These are phyloP conservation scores for Calidris pygmaea DNA, from an alignment of 2,113 vertebrate genomes.

Conservation along the genomic window DNA sequence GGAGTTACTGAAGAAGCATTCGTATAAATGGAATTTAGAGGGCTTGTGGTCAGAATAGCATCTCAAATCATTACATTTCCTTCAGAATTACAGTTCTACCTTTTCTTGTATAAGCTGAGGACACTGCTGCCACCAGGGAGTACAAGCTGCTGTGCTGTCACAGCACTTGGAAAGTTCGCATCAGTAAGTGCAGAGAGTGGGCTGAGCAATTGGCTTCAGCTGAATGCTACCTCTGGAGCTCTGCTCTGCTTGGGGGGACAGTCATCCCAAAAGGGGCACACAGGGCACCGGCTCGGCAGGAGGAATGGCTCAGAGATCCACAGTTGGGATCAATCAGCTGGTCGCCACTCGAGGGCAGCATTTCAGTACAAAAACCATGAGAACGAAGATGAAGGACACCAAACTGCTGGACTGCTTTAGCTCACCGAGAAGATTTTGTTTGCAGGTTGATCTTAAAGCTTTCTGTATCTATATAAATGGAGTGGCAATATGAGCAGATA, in stretches of 20 bases:
- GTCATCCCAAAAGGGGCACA: rapidly evolving
- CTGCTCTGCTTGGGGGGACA: rapidly evolving
- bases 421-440: neutral
- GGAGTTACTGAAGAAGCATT: neutral
- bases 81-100: neutral
- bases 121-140: neutral
- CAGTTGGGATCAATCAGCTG: neutral
- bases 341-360: slow-evolving; percentile 35
- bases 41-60: neutral
- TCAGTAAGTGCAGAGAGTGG: rapidly evolving
- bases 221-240: neutral
- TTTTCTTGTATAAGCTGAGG: neutral
- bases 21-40: neutral
- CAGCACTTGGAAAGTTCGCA: rapidly evolving
- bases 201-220: neutral
- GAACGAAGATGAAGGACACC: neutral
- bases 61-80: neutral
- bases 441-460: neutral
- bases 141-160: neutral
- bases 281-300: neutral
- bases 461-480: neutral
- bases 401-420: rapidly evolving
- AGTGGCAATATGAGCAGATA: neutral
- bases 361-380: neutral
- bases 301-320: neutral